phyloP scores from a whole-genome alignment of 2,113 vertebrate genomes.

The Gavia stellata region DNA sequence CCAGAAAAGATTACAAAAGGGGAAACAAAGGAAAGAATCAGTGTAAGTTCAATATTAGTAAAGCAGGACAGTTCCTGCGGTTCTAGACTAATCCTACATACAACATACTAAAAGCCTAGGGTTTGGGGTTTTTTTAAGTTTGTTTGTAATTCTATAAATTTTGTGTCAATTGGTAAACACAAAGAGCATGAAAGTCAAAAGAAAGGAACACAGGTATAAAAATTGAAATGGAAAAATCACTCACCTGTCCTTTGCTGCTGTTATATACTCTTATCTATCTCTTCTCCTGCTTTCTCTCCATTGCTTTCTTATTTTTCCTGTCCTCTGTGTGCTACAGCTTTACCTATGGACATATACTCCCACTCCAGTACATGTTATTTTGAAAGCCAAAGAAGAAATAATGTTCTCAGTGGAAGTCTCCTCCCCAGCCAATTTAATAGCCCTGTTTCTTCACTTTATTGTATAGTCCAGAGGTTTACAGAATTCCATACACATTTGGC shows the following conservation, averaged over 20 bases:
- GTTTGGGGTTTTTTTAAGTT: background rate
- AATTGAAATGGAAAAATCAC: conserved; percentile 7
- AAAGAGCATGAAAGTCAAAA: background rate
- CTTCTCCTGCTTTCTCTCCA: conserved; percentile 10
- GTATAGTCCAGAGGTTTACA: background rate
- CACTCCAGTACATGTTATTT: background rate
- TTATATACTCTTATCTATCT: background rate
- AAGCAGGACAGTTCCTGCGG: background rate
- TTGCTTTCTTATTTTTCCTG: background rate
- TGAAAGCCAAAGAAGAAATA: background rate
- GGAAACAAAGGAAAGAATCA: background rate
- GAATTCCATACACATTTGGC: background rate
- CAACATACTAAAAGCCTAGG: background rate
- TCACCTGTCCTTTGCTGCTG: conserved; percentile 30
- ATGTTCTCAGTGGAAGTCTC: background rate
- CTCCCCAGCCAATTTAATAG: background rate
- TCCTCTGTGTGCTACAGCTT: background rate
- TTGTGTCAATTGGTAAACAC: background rate
- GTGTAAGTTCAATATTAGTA: background rate
- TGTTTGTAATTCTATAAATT: background rate
- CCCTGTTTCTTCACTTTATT: background rate
- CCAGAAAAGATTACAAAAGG: background rate
- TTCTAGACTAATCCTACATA: background rate
- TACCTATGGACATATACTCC: background rate
- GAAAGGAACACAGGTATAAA: background rate